Base-by-base conservation (phyloP, 2,888 invertebrate species). In the Noctua comes region DNA sequence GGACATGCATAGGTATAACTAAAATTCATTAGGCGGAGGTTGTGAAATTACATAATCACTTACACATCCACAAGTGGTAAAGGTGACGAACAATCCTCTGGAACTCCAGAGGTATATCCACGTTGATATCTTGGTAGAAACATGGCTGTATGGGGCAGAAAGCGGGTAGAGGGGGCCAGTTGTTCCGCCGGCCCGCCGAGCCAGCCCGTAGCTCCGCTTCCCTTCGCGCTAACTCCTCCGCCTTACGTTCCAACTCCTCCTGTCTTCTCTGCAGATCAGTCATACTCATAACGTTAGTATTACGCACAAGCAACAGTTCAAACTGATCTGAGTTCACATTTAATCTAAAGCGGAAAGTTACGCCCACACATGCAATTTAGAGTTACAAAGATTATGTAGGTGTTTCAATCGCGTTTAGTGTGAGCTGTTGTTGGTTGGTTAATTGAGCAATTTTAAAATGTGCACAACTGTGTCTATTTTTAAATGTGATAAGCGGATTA, bases 121-220 rank as follows among this genome's bases (percentile, higher is more conserved):
- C 98, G 94, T 99, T 99, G 90, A 99, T 99, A 95, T 99, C 99
- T 97, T 99, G 99, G 95, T 99, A 99, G 97, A 99, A 99, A 95
- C 99, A 99, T 0, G 99, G 99, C 93, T 99, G 99, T 83, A 99
- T 97, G 82, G 99, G 99, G 91, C 98, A 99, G 92, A 98, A 98
- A 75, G 98, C 98, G 1, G 99, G 99, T 86, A 99, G 95, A 0
- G 99, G 99, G 2, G 99, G 99, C 99, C 99, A 99, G 96, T 99
- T 99, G 95, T 99, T 99, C 89, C 98, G 97, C 88, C 99, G 96
- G 11, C 98, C 97, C 62, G 98, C 97, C 0, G 95, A 96, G 21
- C 97, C 97, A 31, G 97, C 97, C 62, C 98, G 95, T 87, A 99
- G 97, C 95, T 99, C 99, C 88, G 99, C 99, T 94, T 99, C 99